Percentiles rank a stretch among this genome's conserved stretches.
phyloP scores from a whole-genome alignment of 2,797 vertebrate species.

The Capromys pilorides region DNA sequence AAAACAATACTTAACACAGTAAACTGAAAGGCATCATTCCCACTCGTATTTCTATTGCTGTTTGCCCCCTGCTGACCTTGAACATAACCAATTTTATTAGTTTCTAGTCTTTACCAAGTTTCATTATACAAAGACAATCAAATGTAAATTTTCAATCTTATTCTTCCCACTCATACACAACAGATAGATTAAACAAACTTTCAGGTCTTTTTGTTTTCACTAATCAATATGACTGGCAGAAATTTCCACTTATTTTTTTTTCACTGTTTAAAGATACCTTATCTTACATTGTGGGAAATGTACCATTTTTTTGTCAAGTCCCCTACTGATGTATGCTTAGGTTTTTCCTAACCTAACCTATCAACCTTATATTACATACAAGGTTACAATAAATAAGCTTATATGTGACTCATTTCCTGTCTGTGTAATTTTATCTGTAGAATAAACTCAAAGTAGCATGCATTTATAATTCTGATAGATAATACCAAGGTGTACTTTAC shows the following conservation, averaged over 20 bases:
- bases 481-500: background rate
- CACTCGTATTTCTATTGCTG: background rate
- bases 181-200: background rate
- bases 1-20: conserved; percentile 41
- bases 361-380: background rate
- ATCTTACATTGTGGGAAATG: background rate
- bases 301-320: background rate
- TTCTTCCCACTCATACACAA: conserved; percentile 5
- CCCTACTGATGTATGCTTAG: background rate
- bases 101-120: conserved; percentile 16
- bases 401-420: background rate
- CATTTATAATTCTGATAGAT: conserved; percentile 24
- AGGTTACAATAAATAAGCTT: conserved; percentile 29
- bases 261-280: background rate
- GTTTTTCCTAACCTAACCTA: background rate
- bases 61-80: background rate
- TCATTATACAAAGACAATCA: conserved; percentile 41
- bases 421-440: background rate
- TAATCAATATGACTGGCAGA: background rate
- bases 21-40: background rate
- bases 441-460: conserved; percentile 26
- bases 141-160: background rate
- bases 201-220: background rate
- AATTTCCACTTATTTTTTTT: background rate
- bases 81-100: background rate